phyloP scores from a whole-genome alignment of 2,797 vertebrate genomes.

The Buphagus erythrorhynchus region DNA sequence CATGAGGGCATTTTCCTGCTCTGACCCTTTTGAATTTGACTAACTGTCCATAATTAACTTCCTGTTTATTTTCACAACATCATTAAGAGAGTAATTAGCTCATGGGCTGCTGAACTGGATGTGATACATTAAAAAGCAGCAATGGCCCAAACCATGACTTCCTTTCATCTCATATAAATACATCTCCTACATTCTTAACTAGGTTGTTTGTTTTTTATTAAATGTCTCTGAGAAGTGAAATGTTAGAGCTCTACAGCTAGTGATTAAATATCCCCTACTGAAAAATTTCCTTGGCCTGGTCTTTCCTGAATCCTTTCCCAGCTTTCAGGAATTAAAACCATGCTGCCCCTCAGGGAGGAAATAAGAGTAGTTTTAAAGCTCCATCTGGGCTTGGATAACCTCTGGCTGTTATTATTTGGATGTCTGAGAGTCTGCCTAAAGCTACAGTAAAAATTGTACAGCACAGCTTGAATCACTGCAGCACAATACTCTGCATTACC shows the following conservation, averaged over 20 bases:
- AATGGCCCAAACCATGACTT: background rate
- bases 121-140: background rate
- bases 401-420: background rate
- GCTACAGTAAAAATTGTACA: background rate
- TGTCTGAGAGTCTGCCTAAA: background rate
- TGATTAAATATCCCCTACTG: background rate
- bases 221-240: background rate
- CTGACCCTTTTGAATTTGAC: background rate
- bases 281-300: background rate
- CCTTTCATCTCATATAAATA: background rate
- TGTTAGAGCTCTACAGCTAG: background rate
- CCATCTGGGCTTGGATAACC: background rate
- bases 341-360: background rate
- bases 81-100: background rate
- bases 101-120: background rate
- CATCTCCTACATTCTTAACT: background rate
- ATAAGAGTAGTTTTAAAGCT: background rate
- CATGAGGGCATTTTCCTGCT: background rate
- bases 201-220: background rate
- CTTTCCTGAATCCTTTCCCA: background rate
- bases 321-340: background rate
- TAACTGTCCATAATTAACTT: background rate
- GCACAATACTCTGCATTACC: background rate
- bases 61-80: background rate
- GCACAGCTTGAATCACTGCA: background rate